Evolutionary conservation across 2,113 vertebrate species (phyloP), one percentile per base, ranked within the genome.

Genomic region (Gallinago jamesoni): DNA sequence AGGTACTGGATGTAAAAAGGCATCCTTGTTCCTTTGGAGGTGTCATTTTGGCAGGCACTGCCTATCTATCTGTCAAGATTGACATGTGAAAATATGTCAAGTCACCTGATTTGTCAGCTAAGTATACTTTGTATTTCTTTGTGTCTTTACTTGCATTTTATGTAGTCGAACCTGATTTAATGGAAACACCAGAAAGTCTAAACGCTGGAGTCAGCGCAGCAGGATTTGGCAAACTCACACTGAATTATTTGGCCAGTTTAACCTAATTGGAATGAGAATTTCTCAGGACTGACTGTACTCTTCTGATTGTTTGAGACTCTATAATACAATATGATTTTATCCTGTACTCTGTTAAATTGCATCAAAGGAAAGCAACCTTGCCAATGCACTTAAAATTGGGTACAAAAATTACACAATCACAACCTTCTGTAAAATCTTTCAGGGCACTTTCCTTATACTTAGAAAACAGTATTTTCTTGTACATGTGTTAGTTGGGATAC

Each of bases 61-160:
- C 84, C 83, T 96, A 91, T 94, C 83, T 93, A 8, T 76, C 93
- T 96, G 79, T 93, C 86, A 87, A 86, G 48, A 64, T 6, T 95
- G 78, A 78, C 5, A 5, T 37, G 31, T 27, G 67, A 95, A 97
- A 95, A 96, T 87, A 63, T n/a, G 50, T 84, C 62, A 78, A 30
- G 73, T 72, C 15, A 27, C 59, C 80, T 91, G 60, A 87, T 78
- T 86, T 90, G 55, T 94, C 88, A 81, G 78, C 88, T 93, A 84
- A 94, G 93, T 88, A 74, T 72, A 62, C 69, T 25, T 91, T 84
- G 24, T 45, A 74, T 90, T 95, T 86, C 56, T 86, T 87, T 68
- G 33, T 86, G 94, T 86, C 56, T 86, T 87, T 68, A 30, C 48
- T 75, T 92, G 24, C 24, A 62, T 87, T 93, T 93, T 77, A 22